These are phyloP conservation scores for Heliornis fulica DNA, from an alignment of 2,113 vertebrate genomes.

Conservation along the genomic window DNA sequence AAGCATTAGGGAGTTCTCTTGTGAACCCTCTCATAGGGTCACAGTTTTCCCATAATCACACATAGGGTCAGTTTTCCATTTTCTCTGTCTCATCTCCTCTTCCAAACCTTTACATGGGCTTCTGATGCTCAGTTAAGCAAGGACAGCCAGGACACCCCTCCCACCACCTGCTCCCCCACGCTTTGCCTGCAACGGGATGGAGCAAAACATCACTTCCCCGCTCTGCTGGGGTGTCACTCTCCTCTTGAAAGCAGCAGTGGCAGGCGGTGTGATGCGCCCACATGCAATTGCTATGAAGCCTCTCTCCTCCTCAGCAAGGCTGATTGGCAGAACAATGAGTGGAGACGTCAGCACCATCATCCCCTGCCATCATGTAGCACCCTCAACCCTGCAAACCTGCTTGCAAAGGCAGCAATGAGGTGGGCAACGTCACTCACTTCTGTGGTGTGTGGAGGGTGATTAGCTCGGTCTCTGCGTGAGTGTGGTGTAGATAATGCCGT, in stretches of 20 bases:
- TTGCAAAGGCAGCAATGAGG: neutral
- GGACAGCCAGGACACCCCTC: neutral
- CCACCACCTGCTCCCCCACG: neutral
- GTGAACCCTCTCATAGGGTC: neutral
- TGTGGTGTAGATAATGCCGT: neutral
- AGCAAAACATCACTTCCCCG: neutral
- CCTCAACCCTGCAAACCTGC: neutral
- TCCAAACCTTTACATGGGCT: neutral
- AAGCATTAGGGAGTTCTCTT: neutral
- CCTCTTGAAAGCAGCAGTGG: neutral
- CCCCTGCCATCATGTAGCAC: neutral
- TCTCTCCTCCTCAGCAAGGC: neutral
- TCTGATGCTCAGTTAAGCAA: neutral
- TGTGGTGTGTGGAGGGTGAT: neutral
- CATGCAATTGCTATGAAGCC: neutral
- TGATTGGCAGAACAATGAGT: neutral
- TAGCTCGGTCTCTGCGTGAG: neutral
- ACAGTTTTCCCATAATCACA: no score
- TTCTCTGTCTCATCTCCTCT: neutral
- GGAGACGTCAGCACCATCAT: neutral
- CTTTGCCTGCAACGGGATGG: neutral
- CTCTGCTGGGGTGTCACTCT: fast-evolving
- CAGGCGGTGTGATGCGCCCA: neutral
- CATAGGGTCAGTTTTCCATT: neutral
- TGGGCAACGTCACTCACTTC: neutral